A percentile compares a stretch with the other conserved stretches of the same genome.
Evolutionary conservation across 2,888 invertebrate species (phyloP).

Genomic region (Trachelus iudaicus): DNA sequence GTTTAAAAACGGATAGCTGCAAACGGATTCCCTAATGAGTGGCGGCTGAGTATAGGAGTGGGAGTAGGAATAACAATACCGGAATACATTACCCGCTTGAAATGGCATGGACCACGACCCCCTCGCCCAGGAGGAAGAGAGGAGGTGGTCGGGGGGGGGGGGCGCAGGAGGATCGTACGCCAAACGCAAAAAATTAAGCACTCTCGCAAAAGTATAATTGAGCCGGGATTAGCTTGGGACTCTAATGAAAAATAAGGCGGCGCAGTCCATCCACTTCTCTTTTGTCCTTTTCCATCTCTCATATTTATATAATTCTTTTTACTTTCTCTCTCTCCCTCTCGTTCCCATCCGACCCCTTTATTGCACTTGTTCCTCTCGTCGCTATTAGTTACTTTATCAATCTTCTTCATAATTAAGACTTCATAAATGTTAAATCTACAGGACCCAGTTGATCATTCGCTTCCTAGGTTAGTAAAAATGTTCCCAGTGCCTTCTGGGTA

Average conservation of each 20-base stretch:
- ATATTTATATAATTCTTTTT: neutral
- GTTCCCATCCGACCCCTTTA: neutral
- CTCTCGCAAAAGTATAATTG: conserved; percentile 38
- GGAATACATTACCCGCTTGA: conserved; percentile 50
- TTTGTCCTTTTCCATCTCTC: conserved; percentile 3
- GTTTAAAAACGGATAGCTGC: conserved; percentile 52
- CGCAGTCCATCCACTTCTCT: neutral
- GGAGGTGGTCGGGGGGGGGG: neutral
- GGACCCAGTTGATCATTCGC: neutral
- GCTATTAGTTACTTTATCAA: neutral
- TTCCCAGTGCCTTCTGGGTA: neutral
- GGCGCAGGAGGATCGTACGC: neutral
- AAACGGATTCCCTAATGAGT: conserved; percentile 53
- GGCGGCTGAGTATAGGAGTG: conserved; percentile 43
- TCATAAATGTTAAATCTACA: neutral
- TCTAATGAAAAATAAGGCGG: conserved; percentile 39
- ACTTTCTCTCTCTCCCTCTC: neutral
- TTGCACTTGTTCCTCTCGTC: neutral
- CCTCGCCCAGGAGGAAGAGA: neutral
- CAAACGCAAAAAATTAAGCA: conserved; percentile 10
- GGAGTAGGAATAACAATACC: conserved; percentile 52
- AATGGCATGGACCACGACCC: conserved; percentile 24
- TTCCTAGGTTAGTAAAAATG: neutral
- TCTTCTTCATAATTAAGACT: neutral
- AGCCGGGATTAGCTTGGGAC: conserved; percentile 35